Evolutionary conservation across 2,888 invertebrate genomes (phyloP).

Genomic region (Tubulanus polymorphus): DNA sequence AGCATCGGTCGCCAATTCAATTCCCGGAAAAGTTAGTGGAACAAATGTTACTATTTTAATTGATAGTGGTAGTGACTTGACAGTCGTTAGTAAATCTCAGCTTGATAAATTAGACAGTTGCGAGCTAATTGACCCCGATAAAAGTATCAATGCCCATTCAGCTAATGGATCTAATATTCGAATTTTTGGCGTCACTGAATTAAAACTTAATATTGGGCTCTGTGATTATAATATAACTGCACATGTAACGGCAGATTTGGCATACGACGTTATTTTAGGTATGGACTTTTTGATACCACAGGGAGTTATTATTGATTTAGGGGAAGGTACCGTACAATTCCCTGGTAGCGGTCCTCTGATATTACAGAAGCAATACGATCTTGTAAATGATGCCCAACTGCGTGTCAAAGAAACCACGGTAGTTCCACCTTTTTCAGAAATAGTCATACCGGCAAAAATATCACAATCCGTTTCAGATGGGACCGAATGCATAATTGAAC

Average conservation of each 20-base stretch:
- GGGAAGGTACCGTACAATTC: background rate
- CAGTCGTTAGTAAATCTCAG: too few species aligned
- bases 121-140: too few species aligned
- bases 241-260: background rate
- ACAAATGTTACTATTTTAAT: too few species aligned
- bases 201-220: too few species aligned
- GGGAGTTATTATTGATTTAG: background rate
- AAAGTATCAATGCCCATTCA: too few species aligned
- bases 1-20: too few species aligned
- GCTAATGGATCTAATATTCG: background rate
- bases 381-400: background rate
- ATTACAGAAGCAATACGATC: background rate
- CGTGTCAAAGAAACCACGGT: background rate
- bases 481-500: background rate
- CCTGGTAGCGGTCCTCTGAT: background rate
- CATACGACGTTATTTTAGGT: background rate
- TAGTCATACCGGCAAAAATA: background rate
- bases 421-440: background rate
- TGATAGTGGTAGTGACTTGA: too few species aligned
- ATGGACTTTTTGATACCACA: constrained; percentile 2
- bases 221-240: too few species aligned
- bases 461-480: too few species aligned
- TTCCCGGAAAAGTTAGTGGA: too few species aligned
- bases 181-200: background rate
- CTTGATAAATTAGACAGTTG: too few species aligned